A percentile compares a stretch with the other conserved stretches of the same genome.
Conservation (phyloP, 2,113 vertebrate species). For the Tragulus kanchil region DNA sequence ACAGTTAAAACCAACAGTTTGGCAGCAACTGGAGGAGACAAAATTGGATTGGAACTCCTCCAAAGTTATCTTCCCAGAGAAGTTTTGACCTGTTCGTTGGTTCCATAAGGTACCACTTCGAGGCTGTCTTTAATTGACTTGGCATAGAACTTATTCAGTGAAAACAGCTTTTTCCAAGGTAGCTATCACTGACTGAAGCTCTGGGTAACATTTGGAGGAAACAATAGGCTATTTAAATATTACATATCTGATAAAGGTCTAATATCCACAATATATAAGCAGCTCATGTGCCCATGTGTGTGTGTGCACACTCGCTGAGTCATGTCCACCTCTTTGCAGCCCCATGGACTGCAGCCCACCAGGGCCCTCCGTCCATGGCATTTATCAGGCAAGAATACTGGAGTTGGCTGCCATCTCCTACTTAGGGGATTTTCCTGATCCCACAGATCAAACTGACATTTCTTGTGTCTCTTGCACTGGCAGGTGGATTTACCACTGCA, state of each 20-base stretch:
- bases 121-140: background rate
- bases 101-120: background rate
- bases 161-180: background rate
- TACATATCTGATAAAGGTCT: background rate
- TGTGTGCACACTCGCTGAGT: background rate
- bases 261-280: background rate
- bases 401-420: background rate
- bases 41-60: background rate
- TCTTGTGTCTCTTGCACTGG: background rate
- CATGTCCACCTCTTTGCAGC: background rate
- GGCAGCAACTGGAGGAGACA: background rate
- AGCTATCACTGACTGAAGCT: background rate
- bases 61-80: background rate
- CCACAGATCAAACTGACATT: background rate
- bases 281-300: background rate
- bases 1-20: background rate
- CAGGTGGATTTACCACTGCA: background rate
- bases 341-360: background rate
- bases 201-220: background rate
- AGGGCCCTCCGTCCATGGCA: background rate
- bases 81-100: background rate
- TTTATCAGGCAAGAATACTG: background rate
- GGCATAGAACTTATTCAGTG: background rate
- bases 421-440: background rate
- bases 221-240: conserved; percentile 14